phyloP scores from a whole-genome alignment of 2,888 invertebrate species.

The Melinopterus prodromus region DNA sequence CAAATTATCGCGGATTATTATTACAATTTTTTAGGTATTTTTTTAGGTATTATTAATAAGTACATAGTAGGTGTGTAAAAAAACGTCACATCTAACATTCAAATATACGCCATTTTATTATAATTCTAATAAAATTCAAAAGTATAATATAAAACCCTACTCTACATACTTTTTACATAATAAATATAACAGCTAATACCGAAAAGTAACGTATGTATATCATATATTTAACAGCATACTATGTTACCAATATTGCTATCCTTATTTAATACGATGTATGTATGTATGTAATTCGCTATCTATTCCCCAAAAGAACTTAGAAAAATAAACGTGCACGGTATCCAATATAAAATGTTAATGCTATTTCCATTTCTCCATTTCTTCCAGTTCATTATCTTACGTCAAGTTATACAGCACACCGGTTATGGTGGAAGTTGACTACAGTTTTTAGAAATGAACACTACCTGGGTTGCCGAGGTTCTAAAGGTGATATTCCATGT shows the following conservation, averaged over 20 bases:
- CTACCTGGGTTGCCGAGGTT: background rate
- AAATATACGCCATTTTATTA: slow-evolving; percentile 64
- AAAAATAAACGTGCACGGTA: slow-evolving; percentile 19
- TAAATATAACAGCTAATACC: slow-evolving; percentile 51
- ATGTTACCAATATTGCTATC: slow-evolving; percentile 43
- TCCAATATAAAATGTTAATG: background rate
- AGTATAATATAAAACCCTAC: slow-evolving; percentile 61
- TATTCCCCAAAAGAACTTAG: slow-evolving; percentile 23
- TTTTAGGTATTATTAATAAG: no score
- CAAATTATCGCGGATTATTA: no score
- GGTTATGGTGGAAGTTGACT: background rate
- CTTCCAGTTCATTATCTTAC: background rate
- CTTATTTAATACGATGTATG: slow-evolving; percentile 24
- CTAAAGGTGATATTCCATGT: slow-evolving; percentile 9
- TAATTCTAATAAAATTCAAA: slow-evolving; percentile 62
- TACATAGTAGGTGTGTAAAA: background rate
- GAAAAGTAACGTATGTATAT: slow-evolving; percentile 28
- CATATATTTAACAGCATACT: slow-evolving; percentile 41
- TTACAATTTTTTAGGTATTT: no score
- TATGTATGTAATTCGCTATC: slow-evolving; percentile 19
- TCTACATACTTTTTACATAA: slow-evolving; percentile 59
- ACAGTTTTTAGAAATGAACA: background rate
- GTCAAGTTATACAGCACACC: background rate
- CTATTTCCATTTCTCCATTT: background rate
- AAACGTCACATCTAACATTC: slow-evolving; percentile 54